Percentiles rank a stretch among this genome's conserved stretches.
phyloP scores from a whole-genome alignment of 2,797 vertebrate genomes.

The Anniella stebbinsi region DNA sequence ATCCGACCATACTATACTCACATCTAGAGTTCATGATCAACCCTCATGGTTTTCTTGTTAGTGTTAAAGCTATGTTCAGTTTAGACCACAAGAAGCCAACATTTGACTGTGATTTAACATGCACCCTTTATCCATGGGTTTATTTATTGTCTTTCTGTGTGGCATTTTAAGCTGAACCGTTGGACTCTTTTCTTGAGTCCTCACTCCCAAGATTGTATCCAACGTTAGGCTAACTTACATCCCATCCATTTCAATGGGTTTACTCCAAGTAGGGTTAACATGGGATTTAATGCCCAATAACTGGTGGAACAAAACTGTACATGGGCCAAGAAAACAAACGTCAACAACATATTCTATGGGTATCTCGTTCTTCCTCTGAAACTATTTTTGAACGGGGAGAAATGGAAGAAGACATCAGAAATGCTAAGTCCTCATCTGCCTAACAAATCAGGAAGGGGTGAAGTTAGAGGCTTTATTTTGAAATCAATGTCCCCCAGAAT shows the following conservation, averaged over 20 bases:
- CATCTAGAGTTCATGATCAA: conserved; percentile 43
- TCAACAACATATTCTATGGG: not conserved
- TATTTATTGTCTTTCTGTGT: not conserved
- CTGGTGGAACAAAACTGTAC: not conserved
- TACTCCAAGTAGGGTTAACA: too few relatives aligned
- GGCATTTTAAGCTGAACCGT: not conserved
- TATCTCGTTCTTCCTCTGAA: not conserved
- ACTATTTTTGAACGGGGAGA: conserved; percentile 17
- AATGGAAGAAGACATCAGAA: not conserved
- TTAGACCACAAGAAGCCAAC: not conserved
- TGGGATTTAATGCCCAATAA: not conserved
- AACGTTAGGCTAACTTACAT: too few relatives aligned
- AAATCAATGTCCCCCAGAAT: not conserved
- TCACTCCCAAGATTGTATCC: too few relatives aligned
- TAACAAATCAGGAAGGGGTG: not conserved
- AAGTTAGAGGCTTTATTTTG: not conserved
- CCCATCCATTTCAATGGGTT: too few relatives aligned
- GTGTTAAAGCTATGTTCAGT: too few relatives aligned
- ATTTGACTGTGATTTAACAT: not conserved
- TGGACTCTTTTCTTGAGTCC: not conserved
- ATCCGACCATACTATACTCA: conserved; percentile 25
- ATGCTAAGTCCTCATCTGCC: not conserved
- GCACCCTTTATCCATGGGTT: not conserved
- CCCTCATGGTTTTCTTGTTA: conserved; percentile 29
- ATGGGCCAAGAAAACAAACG: too few relatives aligned